Percentiles rank a stretch among this genome's conserved stretches.
phyloP scores from a whole-genome alignment of 2,888 invertebrate species.

The Dioctria rufipes region DNA sequence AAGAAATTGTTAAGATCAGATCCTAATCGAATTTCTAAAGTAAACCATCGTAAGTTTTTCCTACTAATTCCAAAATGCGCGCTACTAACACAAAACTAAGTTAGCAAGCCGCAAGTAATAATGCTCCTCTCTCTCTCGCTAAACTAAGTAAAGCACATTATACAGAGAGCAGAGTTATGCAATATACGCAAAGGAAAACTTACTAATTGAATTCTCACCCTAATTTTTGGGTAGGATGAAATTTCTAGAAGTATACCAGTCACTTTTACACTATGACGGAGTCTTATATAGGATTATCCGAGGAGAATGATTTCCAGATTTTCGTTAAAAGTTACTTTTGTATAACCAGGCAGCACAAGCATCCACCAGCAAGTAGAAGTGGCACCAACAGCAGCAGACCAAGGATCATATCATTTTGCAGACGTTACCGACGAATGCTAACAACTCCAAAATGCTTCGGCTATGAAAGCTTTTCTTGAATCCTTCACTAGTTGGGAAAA shows the following conservation, averaged over 20 bases:
- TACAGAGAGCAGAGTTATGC: constrained; percentile 6
- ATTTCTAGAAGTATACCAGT: not conserved
- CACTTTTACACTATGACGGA: not conserved
- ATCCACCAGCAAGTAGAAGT: not conserved
- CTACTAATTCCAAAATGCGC: not conserved
- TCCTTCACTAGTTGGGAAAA: not conserved
- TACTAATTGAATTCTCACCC: constrained; percentile 32
- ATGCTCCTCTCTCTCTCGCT: not conserved
- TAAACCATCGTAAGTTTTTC: constrained; percentile 27
- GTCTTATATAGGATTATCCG: not conserved
- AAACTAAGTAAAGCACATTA: constrained; percentile 8
- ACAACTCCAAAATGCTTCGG: not conserved
- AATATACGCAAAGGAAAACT: constrained; percentile 21
- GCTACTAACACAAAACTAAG: constrained; percentile 14
- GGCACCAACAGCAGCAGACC: no score
- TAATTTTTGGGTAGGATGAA: constrained; percentile 13
- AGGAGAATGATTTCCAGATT: constrained; percentile 1
- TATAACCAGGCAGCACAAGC: not conserved
- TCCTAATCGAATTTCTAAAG: constrained; percentile 18
- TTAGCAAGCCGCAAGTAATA: constrained; percentile 32
- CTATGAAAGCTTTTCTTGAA: not conserved
- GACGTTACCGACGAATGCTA: not conserved
- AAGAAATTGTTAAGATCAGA: no score
- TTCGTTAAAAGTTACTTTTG: constrained; percentile 4
- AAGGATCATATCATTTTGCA: not conserved